Percentiles rank a stretch among this genome's conserved stretches.
Evolutionary conservation across 2,888 invertebrate genomes (phyloP).

Genomic region (Asteroscopus sphinx): DNA sequence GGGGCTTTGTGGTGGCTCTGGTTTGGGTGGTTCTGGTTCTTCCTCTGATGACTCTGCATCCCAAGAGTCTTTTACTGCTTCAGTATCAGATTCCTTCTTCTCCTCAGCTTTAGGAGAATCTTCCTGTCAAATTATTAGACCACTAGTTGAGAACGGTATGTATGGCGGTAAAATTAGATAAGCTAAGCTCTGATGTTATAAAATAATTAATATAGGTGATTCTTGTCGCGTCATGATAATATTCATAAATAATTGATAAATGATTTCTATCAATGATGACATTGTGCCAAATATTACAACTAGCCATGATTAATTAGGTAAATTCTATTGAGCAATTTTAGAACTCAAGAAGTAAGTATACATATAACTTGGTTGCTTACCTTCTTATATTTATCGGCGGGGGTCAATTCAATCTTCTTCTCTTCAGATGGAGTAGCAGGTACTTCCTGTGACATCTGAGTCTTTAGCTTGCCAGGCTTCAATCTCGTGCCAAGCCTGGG

Average conservation of each 20-base stretch:
- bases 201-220: not conserved
- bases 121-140: conserved; percentile 58
- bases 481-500: conserved; percentile 93
- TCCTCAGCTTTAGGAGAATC: conserved; percentile 69
- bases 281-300: too few species aligned
- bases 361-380: conserved; percentile 55
- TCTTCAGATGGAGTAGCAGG: conserved; percentile 85
- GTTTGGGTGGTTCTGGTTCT: conserved; percentile 71
- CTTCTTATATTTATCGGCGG: conserved; percentile 88
- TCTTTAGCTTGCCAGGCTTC: conserved; percentile 92
- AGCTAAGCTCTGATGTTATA: not conserved
- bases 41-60: conserved; percentile 93
- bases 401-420: conserved; percentile 86
- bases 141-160: not conserved
- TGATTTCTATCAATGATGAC: too few species aligned
- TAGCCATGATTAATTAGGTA: too few species aligned
- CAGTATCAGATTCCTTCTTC: conserved; percentile 84
- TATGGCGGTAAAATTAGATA: not conserved
- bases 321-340: too few species aligned
- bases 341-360: too few species aligned
- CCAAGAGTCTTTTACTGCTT: conserved; percentile 95
- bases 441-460: conserved; percentile 90
- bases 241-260: too few species aligned
- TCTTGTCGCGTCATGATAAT: not conserved
- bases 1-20: conserved; percentile 62